These are phyloP conservation scores for Haliaeetus vocifer DNA, from an alignment of 2,797 vertebrate genomes.

Conservation along the genomic window DNA sequence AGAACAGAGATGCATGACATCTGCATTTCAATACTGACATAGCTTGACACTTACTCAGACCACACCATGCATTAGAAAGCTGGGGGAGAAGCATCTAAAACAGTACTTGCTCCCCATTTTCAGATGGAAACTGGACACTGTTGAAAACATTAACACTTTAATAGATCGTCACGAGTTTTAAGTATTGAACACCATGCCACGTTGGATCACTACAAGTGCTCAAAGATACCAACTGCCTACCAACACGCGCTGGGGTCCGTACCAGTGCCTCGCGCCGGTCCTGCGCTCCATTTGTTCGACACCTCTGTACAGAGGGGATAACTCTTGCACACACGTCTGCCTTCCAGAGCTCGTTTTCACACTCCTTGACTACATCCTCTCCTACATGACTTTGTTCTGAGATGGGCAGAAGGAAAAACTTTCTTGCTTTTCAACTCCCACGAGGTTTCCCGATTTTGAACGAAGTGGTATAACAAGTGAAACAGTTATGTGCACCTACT, in stretches of 20 bases:
- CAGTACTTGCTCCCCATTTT: neutral
- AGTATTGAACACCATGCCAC: accelerated
- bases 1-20: accelerated
- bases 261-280: accelerated
- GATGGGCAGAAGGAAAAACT: neutral
- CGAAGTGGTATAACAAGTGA: accelerated
- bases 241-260: accelerated
- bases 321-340: accelerated
- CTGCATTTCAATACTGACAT: neutral
- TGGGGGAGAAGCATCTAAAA: neutral
- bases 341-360: neutral
- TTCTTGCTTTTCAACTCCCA: neutral
- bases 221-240: neutral
- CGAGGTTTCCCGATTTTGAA: neutral
- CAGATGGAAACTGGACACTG: too few species aligned
- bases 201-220: accelerated
- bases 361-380: neutral
- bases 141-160: neutral
- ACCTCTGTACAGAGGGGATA: neutral
- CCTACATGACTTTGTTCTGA: neutral
- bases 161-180: accelerated
- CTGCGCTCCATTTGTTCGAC: accelerated
- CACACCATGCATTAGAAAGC: neutral
- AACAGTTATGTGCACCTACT: accelerated
- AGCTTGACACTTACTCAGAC: neutral